Evolutionary conservation across 2,888 invertebrate species (phyloP), one percentile per base, ranked within the genome.

Genomic region (Chrysopilus asiliformis): DNA sequence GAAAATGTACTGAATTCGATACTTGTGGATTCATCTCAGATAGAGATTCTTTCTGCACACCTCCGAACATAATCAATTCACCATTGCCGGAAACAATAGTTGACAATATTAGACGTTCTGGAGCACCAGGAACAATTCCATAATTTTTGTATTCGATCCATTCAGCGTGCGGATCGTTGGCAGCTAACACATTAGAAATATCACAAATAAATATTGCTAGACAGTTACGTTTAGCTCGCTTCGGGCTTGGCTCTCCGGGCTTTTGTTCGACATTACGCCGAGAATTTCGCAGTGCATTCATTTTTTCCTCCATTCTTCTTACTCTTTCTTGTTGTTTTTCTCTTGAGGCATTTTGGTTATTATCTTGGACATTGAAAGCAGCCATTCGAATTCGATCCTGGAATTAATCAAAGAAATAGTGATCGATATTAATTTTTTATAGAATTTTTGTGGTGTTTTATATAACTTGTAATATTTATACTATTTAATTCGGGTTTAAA

Each of bases 41-140:
- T 43, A 74, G 59, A 42, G 75, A 70, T 56, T 84, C 82, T 57
- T 85, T 86, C 50, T 82, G 79, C 46, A 94, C 86, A 39, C 94
- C 95, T n/a, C 94, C 94, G 67, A 95, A 94, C 71, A 95, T 80
- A 36, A 95, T 79, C 18, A 95, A 64, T 67, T 95, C 94, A 9
- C 87, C 87, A 55, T 87, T 81, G 10, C 91, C 94, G 45, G 80
- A 75, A 4, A 90, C 80, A 49, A 94, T 70, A 20, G 89, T 82
- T 57, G 93, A 93, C 51, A 93, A 72, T 46, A 93, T 83, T 32
- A 89, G 75, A 55, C 93, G 87, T 55, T 90, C 87, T 1, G 94
- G 91, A 18, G 79, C 76, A 28, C 76, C 76, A 39, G 64, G 66
- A 47, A 74, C 68, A 51, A 78, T 72, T 13, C 71, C 74, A 43